A percentile compares a stretch with the other conserved stretches of the same genome.
Conservation (phyloP, 2,797 vertebrate genomes). For the Staurois parvus region DNA sequence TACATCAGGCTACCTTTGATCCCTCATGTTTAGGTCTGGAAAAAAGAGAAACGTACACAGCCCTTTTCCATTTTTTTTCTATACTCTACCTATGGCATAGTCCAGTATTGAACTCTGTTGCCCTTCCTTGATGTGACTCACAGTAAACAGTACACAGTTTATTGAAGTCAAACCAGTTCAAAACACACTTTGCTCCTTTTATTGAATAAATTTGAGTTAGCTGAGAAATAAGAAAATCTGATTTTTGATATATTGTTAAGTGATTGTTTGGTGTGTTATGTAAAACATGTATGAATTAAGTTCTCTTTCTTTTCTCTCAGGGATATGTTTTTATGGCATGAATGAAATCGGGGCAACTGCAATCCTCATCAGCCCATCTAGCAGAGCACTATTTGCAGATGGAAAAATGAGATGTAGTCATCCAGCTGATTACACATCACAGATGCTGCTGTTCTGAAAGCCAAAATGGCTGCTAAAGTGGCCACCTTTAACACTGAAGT, state of each 20-base stretch:
- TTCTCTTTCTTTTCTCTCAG: background rate
- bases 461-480: background rate
- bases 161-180: no score
- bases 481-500: background rate
- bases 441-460: background rate
- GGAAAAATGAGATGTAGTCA: constrained; percentile 10
- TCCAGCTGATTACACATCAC: background rate
- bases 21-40: no score
- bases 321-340: background rate
- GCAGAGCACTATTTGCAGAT: background rate
- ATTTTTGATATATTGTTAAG: background rate
- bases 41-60: no score
- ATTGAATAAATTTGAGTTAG: no score
- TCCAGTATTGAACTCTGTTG: no score
- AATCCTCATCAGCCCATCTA: background rate
- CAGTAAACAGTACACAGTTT: no score
- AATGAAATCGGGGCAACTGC: background rate
- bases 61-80: no score
- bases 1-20: no score
- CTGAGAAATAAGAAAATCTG: no score
- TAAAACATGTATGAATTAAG: background rate
- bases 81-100: no score
- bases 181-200: no score
- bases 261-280: background rate
- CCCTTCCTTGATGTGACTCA: no score